Conservation (phyloP, 2,113 vertebrate species). For the Lota lota region DNA sequence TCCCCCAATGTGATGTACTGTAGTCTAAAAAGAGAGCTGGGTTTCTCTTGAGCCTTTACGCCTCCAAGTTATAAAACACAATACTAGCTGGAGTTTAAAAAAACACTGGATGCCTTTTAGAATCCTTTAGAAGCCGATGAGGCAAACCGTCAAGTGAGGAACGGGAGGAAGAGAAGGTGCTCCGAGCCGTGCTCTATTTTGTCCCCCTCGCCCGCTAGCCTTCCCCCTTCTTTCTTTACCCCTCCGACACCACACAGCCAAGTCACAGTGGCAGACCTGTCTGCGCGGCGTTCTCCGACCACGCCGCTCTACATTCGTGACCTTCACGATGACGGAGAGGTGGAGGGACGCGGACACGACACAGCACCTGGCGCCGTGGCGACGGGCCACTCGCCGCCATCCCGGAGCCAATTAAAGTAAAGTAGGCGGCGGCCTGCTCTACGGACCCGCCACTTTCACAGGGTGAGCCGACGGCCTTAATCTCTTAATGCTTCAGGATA, state of each 20-base stretch:
- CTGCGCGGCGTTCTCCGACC: constrained; percentile 25
- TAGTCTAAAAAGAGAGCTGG: too few relatives aligned
- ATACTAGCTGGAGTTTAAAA: too few relatives aligned
- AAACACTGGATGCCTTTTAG: too few relatives aligned
- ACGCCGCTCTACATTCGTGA: constrained; percentile 41
- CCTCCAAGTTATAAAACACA: too few relatives aligned
- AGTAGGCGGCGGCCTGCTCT: constrained; percentile 46
- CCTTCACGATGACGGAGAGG: constrained; percentile 64
- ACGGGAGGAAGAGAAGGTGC: neutral
- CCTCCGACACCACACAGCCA: constrained; percentile 17
- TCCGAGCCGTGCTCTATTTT: neutral
- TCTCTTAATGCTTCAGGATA: constrained; percentile 65
- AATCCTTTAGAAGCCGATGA: too few relatives aligned
- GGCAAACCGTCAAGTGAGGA: too few relatives aligned
- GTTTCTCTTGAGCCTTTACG: too few relatives aligned
- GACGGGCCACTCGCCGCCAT: constrained; percentile 49
- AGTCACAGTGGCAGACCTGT: constrained; percentile 37
- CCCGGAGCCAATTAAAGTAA: constrained; percentile 56
- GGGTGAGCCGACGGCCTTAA: constrained; percentile 58
- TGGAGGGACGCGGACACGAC: constrained; percentile 44
- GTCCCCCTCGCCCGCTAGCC: neutral
- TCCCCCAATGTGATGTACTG: too few relatives aligned
- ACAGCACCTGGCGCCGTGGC: constrained; percentile 34
- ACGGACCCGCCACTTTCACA: constrained; percentile 42
- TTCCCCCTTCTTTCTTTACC: constrained; percentile 15